Percentiles rank a stretch among this genome's conserved stretches.
Evolutionary conservation across 2,797 vertebrate genomes (phyloP).

Genomic region (Heliangelus exortis): DNA sequence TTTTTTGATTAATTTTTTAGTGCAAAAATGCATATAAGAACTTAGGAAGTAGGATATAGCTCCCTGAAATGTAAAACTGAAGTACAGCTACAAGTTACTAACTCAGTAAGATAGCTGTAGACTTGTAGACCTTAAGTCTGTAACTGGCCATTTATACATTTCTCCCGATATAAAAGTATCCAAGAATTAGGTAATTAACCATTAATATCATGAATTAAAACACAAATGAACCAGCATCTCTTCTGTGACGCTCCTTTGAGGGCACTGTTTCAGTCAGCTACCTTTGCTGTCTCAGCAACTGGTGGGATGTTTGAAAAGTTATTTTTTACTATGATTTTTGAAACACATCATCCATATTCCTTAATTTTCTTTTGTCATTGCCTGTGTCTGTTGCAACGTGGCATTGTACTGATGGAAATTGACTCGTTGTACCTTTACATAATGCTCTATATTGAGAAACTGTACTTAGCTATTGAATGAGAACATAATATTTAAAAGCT

Average conservation of each 20-base stretch:
- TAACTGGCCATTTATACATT: background rate
- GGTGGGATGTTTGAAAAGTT: conserved; percentile 26
- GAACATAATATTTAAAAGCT: background rate
- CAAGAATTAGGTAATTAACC: background rate
- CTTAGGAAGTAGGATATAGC: background rate
- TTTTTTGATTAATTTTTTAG: background rate
- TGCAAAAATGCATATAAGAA: background rate
- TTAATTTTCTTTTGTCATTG: conserved; percentile 15
- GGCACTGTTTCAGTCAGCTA: conserved; percentile 1
- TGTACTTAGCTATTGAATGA: background rate
- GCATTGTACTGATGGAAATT: background rate
- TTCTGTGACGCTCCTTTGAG: background rate
- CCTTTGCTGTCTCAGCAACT: background rate
- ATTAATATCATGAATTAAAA: background rate
- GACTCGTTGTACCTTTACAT: background rate
- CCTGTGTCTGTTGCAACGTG: background rate
- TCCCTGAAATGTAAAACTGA: background rate
- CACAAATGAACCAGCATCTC: background rate
- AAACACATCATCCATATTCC: conserved; percentile 1
- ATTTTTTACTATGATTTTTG: conserved; percentile 27
- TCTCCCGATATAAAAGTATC: background rate
- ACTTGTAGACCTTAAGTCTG: background rate
- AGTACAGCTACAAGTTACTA: background rate
- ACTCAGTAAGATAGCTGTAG: background rate
- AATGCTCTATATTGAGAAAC: conserved; percentile 20